Conservation (phyloP, 30 jellyfish, hydroid and myxozoan species). For the Hydra vulgaris region DNA sequence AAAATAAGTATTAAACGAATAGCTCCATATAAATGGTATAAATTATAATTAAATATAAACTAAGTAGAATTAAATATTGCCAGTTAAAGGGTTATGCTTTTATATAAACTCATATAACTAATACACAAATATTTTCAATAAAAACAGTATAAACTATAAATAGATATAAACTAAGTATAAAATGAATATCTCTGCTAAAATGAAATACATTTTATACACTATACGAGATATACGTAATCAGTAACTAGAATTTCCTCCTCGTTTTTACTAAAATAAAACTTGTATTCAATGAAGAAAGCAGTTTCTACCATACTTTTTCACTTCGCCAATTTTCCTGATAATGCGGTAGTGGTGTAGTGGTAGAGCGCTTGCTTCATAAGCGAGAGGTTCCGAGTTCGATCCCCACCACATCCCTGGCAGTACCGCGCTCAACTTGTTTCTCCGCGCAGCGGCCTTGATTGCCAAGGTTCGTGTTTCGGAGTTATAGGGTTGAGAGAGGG, state of each 20-base stretch:
- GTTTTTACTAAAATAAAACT: neutral
- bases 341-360: too few species aligned
- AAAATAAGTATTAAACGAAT: neutral
- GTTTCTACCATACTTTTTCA: neutral
- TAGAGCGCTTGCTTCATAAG: too few species aligned
- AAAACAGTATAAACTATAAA: neutral
- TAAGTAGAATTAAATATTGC: neutral
- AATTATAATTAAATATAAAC: too few species aligned
- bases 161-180: neutral
- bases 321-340: neutral
- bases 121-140: neutral
- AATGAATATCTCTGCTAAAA: neutral
- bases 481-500: too few species aligned
- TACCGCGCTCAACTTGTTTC: too few species aligned
- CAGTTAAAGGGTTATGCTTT: neutral
- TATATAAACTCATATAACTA: neutral
- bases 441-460: too few species aligned
- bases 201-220: neutral
- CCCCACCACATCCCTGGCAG: too few species aligned
- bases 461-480: too few species aligned
- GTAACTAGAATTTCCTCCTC: neutral
- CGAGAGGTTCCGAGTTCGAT: too few species aligned
- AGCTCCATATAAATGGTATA: neutral
- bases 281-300: conserved; percentile 5
- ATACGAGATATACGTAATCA: neutral